Evolutionary conservation across 1,140 invertebrate species (phyloP), one percentile per base, ranked within the genome.

Genomic region (Drosophila novamexicana): DNA sequence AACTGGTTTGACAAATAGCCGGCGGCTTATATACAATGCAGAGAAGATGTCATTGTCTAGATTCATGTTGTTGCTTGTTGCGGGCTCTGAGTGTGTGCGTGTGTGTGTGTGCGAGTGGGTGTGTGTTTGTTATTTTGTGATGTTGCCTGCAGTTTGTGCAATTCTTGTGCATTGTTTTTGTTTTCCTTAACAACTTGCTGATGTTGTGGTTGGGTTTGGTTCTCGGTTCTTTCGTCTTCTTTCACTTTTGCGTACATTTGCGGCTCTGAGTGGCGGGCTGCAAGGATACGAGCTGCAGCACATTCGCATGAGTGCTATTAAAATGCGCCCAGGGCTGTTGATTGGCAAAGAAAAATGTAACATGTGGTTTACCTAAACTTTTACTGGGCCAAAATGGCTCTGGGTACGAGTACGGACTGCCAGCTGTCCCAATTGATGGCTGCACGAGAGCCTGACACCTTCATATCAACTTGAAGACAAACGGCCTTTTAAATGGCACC

Each of bases 11-110:
- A 71, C 72, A 75, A 75, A 75, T 75, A 69, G 72, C 72, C 66
- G 63, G 67, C 61, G 67, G 72, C 52, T 58, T 61, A 72, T 53
- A 61, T 47, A 73, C 70, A 58, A 70, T 58, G 58, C 63, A 73
- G 53, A 75, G 67, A 76, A 88, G 83, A 75, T 79, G 82, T 88
- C 68, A 67, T 75, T 75, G 72, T 75, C 67, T 75, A 40, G 67
- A 57, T 71, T 44, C 64, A 44, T 58, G 54, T 57, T 73, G 57
- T 67, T 77, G 52, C 68, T 40, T 29, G 47, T 52, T 56, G 49
- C 14, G 47, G 22, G 18, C 53, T 39, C 45, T 64, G 44, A 40
- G 10, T 57, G n/a, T 49, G 3, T 40, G 1, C 32, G 5, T 22
- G 37, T 44, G 16, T 59, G 53, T 66, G 14, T 57, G 42, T 32